Conservation (phyloP, 2,113 vertebrate species). For the Mirza zaza region DNA sequence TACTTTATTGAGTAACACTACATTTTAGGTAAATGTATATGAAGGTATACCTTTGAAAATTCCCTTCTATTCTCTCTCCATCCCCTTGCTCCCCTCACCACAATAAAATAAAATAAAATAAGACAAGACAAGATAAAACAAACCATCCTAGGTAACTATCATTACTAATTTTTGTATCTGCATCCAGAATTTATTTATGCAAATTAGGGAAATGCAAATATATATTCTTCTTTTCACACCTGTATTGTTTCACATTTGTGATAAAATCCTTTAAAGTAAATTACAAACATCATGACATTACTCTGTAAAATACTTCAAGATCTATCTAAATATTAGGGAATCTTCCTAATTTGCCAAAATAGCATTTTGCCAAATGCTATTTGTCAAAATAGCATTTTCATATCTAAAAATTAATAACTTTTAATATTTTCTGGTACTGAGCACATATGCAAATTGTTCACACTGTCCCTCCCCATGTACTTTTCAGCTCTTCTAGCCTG, state of each 20-base stretch:
- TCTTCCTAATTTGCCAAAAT: background rate
- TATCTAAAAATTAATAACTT: rapidly evolving
- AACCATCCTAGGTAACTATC: background rate
- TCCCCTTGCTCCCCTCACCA: background rate
- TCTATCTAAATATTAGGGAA: background rate
- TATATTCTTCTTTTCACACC: background rate
- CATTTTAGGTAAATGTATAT: background rate
- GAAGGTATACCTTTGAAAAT: background rate
- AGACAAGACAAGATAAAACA: background rate
- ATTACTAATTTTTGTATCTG: background rate
- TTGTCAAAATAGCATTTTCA: background rate
- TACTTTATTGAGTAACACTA: background rate
- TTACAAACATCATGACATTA: background rate
- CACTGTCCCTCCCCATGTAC: background rate
- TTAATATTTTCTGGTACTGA: too few relatives aligned
- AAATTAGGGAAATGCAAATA: background rate
- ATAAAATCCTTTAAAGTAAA: background rate
- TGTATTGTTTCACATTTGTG: background rate
- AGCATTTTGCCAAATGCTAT: background rate
- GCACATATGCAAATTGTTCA: background rate
- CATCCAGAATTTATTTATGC: background rate
- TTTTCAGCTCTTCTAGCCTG: background rate
- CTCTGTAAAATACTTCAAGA: background rate
- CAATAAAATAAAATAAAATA: background rate
- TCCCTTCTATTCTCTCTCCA: background rate